These are phyloP conservation scores for Psilanteris sp. DNA, from an alignment of 1,140 invertebrate species.

Conservation along the genomic window DNA sequence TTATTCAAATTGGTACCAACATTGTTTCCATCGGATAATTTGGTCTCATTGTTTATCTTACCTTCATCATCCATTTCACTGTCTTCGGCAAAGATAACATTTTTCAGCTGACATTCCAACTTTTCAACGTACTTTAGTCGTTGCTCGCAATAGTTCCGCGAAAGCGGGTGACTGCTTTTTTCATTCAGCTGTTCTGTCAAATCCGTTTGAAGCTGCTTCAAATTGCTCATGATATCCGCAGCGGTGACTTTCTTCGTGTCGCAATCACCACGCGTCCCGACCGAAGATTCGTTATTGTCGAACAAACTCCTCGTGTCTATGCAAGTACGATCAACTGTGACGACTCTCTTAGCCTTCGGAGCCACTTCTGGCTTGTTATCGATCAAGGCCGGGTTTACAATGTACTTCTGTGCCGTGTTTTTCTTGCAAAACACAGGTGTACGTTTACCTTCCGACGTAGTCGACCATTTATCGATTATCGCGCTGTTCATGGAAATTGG, in stretches of 20 bases:
- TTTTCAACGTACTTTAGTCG: constrained; percentile 85
- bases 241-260: constrained; percentile 64
- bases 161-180: constrained; percentile 80
- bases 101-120: constrained; percentile 72
- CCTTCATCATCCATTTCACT: too few relatives aligned
- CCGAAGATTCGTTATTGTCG: constrained; percentile 66
- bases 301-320: constrained; percentile 77
- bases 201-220: constrained; percentile 68
- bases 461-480: constrained; percentile 71
- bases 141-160: constrained; percentile 84
- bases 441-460: constrained; percentile 30
- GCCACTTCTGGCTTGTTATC: constrained; percentile 70
- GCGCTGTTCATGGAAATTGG: constrained; percentile 72
- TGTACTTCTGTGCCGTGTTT: constrained; percentile 54
- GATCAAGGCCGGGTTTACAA: constrained; percentile 75
- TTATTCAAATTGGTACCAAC: background rate
- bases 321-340: constrained; percentile 74
- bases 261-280: too few relatives aligned
- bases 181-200: constrained; percentile 68
- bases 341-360: constrained; percentile 64
- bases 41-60: too few relatives aligned
- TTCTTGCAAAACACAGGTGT: constrained; percentile 40
- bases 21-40: background rate
- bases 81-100: constrained; percentile 69
- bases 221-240: constrained; percentile 68